A percentile compares a stretch with the other conserved stretches of the same genome.
Evolutionary conservation across 2,888 invertebrate genomes (phyloP).

Genomic region (Megalurothrips usitatus): DNA sequence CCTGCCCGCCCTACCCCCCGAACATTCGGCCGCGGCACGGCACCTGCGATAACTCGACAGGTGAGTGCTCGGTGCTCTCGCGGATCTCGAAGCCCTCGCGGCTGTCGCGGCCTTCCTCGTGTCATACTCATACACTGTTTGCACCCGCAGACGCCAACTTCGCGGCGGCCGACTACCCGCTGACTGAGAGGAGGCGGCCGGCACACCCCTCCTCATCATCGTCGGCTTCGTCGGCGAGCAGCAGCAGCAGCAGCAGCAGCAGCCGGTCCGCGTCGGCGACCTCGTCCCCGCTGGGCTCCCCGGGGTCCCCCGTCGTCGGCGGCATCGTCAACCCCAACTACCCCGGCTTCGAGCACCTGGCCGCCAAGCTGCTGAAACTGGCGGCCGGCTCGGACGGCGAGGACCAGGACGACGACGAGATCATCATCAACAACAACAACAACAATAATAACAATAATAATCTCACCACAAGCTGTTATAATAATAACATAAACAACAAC

Average conservation of each 20-base stretch:
- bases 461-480: not conserved
- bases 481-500: slow-evolving; percentile 4
- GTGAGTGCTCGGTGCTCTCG: too few relatives aligned
- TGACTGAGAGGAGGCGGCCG: not conserved
- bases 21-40: not conserved
- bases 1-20: too few relatives aligned
- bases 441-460: slow-evolving; percentile 44
- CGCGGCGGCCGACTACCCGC: slow-evolving; percentile 32
- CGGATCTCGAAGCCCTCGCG: too few relatives aligned
- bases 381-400: slow-evolving; percentile 47
- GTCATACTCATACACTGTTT: too few relatives aligned
- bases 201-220: not conserved
- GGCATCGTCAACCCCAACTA: slow-evolving; percentile 81
- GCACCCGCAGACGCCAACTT: not conserved
- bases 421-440: slow-evolving; percentile 50
- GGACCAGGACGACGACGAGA: slow-evolving; percentile 49
- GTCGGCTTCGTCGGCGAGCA: not conserved
- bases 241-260: not conserved
- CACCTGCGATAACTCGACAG: not conserved
- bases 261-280: not conserved
- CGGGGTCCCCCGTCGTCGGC: slow-evolving; percentile 31
- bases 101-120: too few relatives aligned
- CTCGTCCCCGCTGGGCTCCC: slow-evolving; percentile 30
- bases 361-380: slow-evolving; percentile 55
- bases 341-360: slow-evolving; percentile 77